These are phyloP conservation scores for Drosophila aff. DNA, from an alignment of 1,140 invertebrate genomes.

Conservation along the genomic window DNA sequence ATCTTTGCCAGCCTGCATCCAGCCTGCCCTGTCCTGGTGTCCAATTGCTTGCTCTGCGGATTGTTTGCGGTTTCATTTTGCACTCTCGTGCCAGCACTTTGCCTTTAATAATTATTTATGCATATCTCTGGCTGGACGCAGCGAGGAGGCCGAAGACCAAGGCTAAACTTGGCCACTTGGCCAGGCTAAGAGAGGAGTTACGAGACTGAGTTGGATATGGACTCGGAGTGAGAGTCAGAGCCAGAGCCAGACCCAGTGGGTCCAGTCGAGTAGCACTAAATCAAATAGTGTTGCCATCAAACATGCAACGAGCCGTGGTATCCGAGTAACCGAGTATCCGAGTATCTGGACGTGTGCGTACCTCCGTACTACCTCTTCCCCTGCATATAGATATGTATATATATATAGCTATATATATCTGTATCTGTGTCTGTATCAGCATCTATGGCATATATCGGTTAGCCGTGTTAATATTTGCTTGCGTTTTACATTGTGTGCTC, in stretches of 20 bases:
- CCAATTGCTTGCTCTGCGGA: constrained; percentile 26
- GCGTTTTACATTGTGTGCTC: constrained; percentile 77
- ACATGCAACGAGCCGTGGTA: constrained; percentile 67
- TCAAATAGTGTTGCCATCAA: constrained; percentile 73
- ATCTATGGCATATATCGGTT: constrained; percentile 69
- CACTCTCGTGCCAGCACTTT: constrained; percentile 37
- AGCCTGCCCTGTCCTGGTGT: neutral
- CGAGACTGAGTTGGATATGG: constrained; percentile 8
- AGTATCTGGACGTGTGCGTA: constrained; percentile 23
- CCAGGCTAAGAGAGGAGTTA: neutral
- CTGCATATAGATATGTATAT: neutral
- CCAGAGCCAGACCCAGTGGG: constrained; percentile 12
- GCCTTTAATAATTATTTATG: constrained; percentile 60
- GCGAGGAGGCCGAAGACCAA: neutral
- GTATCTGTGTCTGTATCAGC: neutral
- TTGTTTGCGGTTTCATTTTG: constrained; percentile 56
- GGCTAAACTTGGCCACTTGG: constrained; percentile 23
- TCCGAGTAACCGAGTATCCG: constrained; percentile 13
- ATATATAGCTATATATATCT: neutral
- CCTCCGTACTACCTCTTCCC: neutral
- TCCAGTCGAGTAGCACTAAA: constrained; percentile 71
- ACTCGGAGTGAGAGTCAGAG: neutral
- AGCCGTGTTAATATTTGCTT: constrained; percentile 77
- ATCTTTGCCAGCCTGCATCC: neutral
- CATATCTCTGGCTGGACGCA: constrained; percentile 30